Conservation (phyloP, 2,797 vertebrate species). For the Taenioides sp. region DNA sequence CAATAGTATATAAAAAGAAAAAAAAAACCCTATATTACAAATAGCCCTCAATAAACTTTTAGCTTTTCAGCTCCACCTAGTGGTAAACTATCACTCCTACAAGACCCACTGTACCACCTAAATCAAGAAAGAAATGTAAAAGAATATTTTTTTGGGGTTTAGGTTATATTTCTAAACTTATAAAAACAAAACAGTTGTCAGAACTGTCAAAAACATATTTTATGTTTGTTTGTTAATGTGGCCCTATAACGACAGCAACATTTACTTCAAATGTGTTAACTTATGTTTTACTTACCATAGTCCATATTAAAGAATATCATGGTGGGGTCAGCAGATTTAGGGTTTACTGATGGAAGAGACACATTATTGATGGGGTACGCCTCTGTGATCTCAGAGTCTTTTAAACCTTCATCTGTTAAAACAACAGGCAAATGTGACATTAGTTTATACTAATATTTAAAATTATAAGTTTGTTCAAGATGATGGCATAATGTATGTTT, state of each 20-base stretch:
- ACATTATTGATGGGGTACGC: conserved; percentile 23
- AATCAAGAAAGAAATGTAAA: background rate
- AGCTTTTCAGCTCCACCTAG: conserved; percentile 49
- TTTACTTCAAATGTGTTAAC: background rate
- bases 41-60: background rate
- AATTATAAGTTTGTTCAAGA: background rate
- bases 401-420: conserved; percentile 42
- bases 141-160: background rate
- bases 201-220: background rate
- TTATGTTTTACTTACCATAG: conserved; percentile 64
- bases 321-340: conserved; percentile 58
- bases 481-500: background rate
- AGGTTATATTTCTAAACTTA: background rate
- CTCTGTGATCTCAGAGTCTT: conserved; percentile 29
- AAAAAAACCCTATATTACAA: background rate
- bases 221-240: background rate
- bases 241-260: background rate
- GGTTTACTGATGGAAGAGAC: conserved; percentile 35
- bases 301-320: conserved; percentile 72
- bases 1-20: conserved; percentile 15
- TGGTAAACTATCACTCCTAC: conserved; percentile 36
- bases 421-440: background rate
- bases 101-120: background rate
- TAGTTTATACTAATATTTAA: background rate
- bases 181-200: no score